A percentile compares a stretch with the other conserved stretches of the same genome.
phyloP scores from a whole-genome alignment of 2,888 invertebrate species.

The Drosophila antonietae region DNA sequence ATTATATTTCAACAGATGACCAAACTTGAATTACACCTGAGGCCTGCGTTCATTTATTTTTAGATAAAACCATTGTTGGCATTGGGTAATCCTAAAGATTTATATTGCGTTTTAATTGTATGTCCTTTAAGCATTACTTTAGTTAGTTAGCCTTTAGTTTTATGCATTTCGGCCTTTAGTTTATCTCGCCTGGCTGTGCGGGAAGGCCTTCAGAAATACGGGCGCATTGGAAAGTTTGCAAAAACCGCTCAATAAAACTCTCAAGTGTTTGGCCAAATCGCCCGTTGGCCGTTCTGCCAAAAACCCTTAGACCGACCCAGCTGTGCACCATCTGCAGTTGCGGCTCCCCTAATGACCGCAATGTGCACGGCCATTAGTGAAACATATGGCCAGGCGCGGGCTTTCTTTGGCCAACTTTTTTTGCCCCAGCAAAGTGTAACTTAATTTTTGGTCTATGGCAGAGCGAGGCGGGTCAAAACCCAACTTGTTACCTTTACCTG shows the following conservation, averaged over 20 bases:
- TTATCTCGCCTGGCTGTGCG: background rate
- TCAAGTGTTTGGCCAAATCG: constrained; percentile 33
- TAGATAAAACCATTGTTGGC: background rate
- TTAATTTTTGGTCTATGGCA: constrained; percentile 71
- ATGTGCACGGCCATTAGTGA: constrained; percentile 77
- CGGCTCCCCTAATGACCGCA: constrained; percentile 70
- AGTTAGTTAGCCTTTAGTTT: background rate
- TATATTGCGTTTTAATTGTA: background rate
- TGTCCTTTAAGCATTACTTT: background rate
- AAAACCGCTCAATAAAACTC: constrained; percentile 27
- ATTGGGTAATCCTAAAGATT: background rate
- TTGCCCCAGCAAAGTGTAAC: constrained; percentile 61
- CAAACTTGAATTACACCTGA: background rate
- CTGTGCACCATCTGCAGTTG: constrained; percentile 51
- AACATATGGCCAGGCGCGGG: constrained; percentile 67
- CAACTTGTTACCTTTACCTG: constrained; percentile 64
- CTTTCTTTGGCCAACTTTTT: constrained; percentile 66
- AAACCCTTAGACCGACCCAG: constrained; percentile 24
- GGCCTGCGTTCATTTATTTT: background rate
- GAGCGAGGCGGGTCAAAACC: constrained; percentile 45
- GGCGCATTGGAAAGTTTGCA: constrained; percentile 25
- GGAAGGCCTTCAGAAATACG: background rate
- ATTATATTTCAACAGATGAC: background rate
- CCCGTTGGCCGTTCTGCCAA: constrained; percentile 35
- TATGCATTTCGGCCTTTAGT: background rate